Percentiles rank a stretch among this genome's conserved stretches.
Conservation (phyloP, 2,888 invertebrate genomes). For the Baronia brevicornis region DNA sequence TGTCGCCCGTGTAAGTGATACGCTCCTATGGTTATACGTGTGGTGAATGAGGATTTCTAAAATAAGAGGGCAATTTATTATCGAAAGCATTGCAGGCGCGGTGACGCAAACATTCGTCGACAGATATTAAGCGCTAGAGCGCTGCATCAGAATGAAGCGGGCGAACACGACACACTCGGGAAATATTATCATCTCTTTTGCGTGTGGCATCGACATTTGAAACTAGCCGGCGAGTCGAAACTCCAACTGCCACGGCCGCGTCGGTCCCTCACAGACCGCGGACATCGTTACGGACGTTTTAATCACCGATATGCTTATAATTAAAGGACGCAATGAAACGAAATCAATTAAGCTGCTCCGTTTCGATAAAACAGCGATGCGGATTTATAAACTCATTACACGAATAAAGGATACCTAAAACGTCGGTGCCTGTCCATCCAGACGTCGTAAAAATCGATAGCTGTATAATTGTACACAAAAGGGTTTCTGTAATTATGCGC, state of each 20-base stretch:
- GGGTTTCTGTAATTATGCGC: no score
- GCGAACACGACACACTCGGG: slow-evolving; percentile 37
- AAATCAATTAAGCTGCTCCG: slow-evolving; percentile 18
- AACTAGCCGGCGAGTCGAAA: not conserved
- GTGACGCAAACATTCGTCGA: slow-evolving; percentile 69
- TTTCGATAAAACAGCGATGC: no score
- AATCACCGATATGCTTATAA: not conserved
- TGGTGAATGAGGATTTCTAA: slow-evolving; percentile 68
- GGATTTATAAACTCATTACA: no score
- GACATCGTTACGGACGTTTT: slow-evolving; percentile 14
- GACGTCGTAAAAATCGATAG: slow-evolving; percentile 30
- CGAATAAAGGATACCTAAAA: no score
- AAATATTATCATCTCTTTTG: slow-evolving; percentile 47
- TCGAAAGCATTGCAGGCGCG: slow-evolving; percentile 54
- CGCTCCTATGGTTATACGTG: slow-evolving; percentile 45
- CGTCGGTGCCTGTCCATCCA: no score
- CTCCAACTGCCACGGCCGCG: not conserved
- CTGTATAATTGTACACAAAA: slow-evolving; percentile 28
- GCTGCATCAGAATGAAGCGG: slow-evolving; percentile 47
- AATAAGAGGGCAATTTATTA: slow-evolving; percentile 71
- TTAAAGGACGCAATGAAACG: slow-evolving; percentile 6
- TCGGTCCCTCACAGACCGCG: not conserved
- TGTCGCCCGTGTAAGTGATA: slow-evolving; percentile 51
- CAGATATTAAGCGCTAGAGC: slow-evolving; percentile 70
- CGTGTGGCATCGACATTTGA: slow-evolving; percentile 32